Evolutionary conservation across 2,888 invertebrate species (phyloP), one percentile per base, ranked within the genome.

Genomic region (Auanema freiburgensis): DNA sequence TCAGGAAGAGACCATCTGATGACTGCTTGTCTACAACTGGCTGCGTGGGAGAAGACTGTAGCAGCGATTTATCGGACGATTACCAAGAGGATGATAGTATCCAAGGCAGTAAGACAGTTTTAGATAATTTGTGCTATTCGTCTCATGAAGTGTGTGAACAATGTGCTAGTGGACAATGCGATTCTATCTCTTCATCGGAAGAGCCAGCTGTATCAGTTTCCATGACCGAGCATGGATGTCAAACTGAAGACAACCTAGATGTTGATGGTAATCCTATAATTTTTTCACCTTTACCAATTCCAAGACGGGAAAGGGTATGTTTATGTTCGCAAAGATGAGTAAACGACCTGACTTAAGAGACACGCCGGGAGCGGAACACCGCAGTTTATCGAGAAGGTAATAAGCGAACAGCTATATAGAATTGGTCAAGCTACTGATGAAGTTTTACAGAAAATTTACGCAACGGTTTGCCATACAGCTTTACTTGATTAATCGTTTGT

Each of bases 261-360:
- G 14, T 18, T 44, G 16, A 21, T 41, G 41, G n/a, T 16, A 10
- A 40, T 21, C 42, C 23, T 43, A 16, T 10, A 16, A 41, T 23
- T 16, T n/a, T 33, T 4, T 24, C 50, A 14, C 62, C 62, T 12
- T 44, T 54, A 40, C 54, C 60, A 16, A 60, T 25, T 55, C 60
- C 60, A 2, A 21, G 62, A 11, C 14, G 62, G 23, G 57, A 62
- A 50, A 56, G 62, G 42, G 62, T 62, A 40, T n/a, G 57, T 49
- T 42, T 46, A 21, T 46, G 46, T 46, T 46, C 16, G 46, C 16
- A 21, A 46, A 21, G 16, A 46, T 46, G 46, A 16, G 46, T 16
- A 46, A 46, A 21, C 46, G 46, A 16, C 46, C 16, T 18, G 21
- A 46, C 18, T 46, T 46, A 46, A 46, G 16, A 18, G 46, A 16